These are phyloP conservation scores for Latrodectus geometricus DNA, from an alignment of 1,140 invertebrate genomes.

Conservation along the genomic window DNA sequence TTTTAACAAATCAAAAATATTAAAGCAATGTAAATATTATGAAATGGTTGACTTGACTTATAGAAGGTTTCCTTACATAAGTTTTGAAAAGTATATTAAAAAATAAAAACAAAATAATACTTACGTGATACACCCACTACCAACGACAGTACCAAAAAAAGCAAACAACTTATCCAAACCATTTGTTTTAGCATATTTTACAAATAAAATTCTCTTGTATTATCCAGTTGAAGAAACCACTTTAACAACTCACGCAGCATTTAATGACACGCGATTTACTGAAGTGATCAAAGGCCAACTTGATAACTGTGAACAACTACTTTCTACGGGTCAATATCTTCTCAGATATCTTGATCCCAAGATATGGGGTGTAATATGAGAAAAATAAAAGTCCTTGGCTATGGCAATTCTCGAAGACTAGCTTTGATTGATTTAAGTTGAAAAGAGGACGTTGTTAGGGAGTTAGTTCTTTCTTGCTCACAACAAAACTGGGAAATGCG, in stretches of 20 bases:
- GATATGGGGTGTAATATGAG: not conserved
- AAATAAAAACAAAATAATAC: not conserved
- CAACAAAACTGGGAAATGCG: no score
- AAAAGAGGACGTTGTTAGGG: not conserved
- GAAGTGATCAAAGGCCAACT: not conserved
- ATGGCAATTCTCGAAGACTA: no score
- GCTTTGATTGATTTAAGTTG: not conserved
- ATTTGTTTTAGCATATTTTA: constrained; percentile 22
- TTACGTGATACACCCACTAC: constrained; percentile 24
- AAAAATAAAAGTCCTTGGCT: not conserved
- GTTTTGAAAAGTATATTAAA: not conserved
- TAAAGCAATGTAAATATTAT: not conserved
- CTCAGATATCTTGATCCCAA: not conserved
- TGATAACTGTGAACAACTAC: not conserved
- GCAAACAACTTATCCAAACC: not conserved
- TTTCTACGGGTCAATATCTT: not conserved
- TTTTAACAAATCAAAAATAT: no score
- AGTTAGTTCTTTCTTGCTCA: not conserved
- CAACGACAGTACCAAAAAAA: constrained; percentile 1
- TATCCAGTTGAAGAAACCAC: not conserved
- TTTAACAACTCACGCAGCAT: not conserved
- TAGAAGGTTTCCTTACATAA: not conserved
- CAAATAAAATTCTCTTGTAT: not conserved
- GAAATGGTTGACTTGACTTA: not conserved
- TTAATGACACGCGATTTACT: no score